Evolutionary conservation across 2,113 vertebrate species (phyloP).

Genomic region (Rutilus rutilus): DNA sequence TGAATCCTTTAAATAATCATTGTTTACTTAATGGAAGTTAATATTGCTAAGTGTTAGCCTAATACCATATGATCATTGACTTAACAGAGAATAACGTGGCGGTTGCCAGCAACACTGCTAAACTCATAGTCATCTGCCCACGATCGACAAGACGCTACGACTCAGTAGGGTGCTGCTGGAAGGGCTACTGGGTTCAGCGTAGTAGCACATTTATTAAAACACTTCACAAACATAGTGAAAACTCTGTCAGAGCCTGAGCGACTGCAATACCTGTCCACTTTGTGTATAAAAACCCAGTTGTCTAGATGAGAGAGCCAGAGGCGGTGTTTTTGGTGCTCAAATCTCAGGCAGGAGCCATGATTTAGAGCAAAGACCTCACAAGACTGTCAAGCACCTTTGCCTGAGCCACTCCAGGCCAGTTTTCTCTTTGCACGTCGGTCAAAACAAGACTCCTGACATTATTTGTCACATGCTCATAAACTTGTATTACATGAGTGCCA

Average conservation of each 20-base stretch:
- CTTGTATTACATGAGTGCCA: conserved; percentile 13
- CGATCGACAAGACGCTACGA: background rate
- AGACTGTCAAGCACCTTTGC: conserved; percentile 7
- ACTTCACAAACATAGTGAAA: conserved; percentile 31
- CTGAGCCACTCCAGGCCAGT: background rate
- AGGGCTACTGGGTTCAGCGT: background rate
- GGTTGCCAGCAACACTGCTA: conserved; percentile 33
- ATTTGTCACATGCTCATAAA: conserved; percentile 19
- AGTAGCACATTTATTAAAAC: conserved; percentile 38
- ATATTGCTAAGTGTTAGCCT: background rate
- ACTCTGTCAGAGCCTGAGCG: conserved; percentile 17
- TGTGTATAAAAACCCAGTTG: conserved; percentile 25
- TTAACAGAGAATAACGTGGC: background rate
- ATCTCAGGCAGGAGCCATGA: conserved; percentile 7
- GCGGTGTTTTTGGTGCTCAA: conserved; percentile 1
- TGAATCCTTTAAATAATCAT: background rate
- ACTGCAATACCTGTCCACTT: conserved; percentile 36
- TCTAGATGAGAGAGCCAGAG: conserved; percentile 25
- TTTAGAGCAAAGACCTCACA: conserved; percentile 45
- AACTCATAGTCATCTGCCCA: conserved; percentile 32
- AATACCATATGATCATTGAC: conserved; percentile 34
- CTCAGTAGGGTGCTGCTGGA: background rate
- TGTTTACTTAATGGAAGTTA: background rate
- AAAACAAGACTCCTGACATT: background rate
- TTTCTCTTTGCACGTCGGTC: conserved; percentile 14